Percentiles rank a stretch among this genome's conserved stretches.
Conservation (phyloP, 92 coral and sea anemone genomes). For the Pocillopora meandrina region DNA sequence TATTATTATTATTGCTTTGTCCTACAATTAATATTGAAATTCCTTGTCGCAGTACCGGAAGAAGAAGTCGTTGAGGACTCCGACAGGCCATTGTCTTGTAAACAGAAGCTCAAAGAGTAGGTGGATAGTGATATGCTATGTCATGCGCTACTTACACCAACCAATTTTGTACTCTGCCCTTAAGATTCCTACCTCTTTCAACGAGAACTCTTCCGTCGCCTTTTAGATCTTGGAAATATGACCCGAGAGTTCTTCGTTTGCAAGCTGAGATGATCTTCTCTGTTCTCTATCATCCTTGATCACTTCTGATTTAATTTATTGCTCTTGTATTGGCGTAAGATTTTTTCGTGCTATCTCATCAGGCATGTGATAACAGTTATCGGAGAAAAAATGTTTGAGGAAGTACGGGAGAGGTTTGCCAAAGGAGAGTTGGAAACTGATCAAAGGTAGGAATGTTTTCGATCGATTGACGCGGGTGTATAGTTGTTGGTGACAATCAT, state of each 20-base stretch:
- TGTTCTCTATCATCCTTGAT: background rate
- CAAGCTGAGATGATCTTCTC: too few relatives aligned
- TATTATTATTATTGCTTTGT: too few relatives aligned
- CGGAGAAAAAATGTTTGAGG: slow-evolving; percentile 83
- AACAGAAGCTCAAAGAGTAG: slow-evolving; percentile 82
- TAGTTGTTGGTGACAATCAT: background rate
- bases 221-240: too few relatives aligned
- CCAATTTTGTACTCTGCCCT: too few relatives aligned
- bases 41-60: slow-evolving; percentile 31
- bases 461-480: background rate
- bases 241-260: too few relatives aligned
- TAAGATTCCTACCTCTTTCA: too few relatives aligned
- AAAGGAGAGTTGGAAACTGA: slow-evolving; percentile 42
- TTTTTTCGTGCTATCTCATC: background rate
- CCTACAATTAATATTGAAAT: background rate
- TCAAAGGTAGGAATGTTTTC: slow-evolving; percentile 35
- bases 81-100: slow-evolving; percentile 68
- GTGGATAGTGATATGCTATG: background rate
- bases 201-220: too few relatives aligned
- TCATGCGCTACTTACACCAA: too few relatives aligned
- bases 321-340: too few relatives aligned
- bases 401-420: slow-evolving; percentile 73
- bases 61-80: slow-evolving; percentile 76
- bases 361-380: slow-evolving; percentile 84
- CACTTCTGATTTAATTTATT: too few relatives aligned